These are phyloP conservation scores for Calameuta filiformis DNA, from an alignment of 2,888 invertebrate species.

Conservation along the genomic window DNA sequence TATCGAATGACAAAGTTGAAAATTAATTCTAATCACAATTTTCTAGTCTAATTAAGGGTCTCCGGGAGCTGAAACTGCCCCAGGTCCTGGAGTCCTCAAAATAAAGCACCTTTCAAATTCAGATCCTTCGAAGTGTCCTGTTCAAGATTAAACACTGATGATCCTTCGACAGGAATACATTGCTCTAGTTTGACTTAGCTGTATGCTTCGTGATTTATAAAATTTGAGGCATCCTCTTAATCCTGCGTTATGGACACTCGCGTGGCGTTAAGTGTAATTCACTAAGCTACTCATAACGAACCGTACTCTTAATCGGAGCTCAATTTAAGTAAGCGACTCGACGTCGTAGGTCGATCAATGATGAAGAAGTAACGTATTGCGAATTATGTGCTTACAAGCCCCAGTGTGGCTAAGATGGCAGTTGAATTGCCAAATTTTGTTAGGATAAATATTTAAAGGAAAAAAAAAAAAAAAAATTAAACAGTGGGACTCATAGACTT, in stretches of 20 bases:
- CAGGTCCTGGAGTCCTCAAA: constrained; percentile 40
- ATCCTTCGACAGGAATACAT: not conserved
- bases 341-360: constrained; percentile 8
- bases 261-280: not conserved
- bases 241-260: not conserved
- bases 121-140: not conserved
- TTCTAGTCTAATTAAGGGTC: constrained; percentile 8
- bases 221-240: not conserved
- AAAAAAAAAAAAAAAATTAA: not conserved
- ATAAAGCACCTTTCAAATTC: not conserved
- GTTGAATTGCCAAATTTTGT: not conserved
- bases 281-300: constrained; percentile 25
- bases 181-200: not conserved
- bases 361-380: constrained; percentile 9
- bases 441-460: not conserved
- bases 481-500: not conserved
- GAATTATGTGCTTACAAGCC: not conserved
- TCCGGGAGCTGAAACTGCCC: constrained; percentile 54
- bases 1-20: not conserved
- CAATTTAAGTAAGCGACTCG: constrained; percentile 38
- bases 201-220: not conserved
- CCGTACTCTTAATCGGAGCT: constrained; percentile 47
- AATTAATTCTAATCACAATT: not conserved
- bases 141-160: not conserved
- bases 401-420: not conserved